Percentiles rank a stretch among this genome's conserved stretches.
Conservation (phyloP, 2,888 invertebrate genomes). For the Tipula helvola region DNA sequence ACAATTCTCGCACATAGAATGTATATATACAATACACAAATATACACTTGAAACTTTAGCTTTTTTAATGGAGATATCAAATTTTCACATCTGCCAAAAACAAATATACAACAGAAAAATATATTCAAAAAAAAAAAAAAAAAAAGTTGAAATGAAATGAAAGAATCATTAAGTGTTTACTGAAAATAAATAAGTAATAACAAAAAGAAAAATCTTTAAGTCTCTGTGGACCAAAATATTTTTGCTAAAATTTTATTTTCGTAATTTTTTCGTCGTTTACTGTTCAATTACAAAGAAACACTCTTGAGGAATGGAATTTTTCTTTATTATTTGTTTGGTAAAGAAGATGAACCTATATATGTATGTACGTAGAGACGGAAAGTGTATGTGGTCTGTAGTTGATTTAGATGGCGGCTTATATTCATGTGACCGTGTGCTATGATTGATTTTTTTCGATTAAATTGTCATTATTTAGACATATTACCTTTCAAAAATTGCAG, state of each 20-base stretch:
- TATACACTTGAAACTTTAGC: neutral
- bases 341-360: neutral
- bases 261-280: neutral
- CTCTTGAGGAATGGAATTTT: neutral
- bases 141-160: neutral
- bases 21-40: neutral
- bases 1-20: neutral
- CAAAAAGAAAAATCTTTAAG: neutral
- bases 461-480: neutral
- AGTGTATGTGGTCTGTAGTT: no score
- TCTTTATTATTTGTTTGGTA: neutral
- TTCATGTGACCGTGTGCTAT: neutral
- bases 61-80: neutral
- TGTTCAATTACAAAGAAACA: neutral
- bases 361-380: no score
- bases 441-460: neutral
- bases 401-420: neutral
- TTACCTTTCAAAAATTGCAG: no score
- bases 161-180: neutral
- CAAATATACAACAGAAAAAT: neutral
- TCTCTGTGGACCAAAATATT: neutral
- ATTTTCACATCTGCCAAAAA: constrained; percentile 4
- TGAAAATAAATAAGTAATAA: neutral
- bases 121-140: neutral
- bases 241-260: neutral